Evolutionary conservation across 1,140 invertebrate genomes (phyloP), one percentile per base, ranked within the genome.

Genomic region (Microvelia longipes): DNA sequence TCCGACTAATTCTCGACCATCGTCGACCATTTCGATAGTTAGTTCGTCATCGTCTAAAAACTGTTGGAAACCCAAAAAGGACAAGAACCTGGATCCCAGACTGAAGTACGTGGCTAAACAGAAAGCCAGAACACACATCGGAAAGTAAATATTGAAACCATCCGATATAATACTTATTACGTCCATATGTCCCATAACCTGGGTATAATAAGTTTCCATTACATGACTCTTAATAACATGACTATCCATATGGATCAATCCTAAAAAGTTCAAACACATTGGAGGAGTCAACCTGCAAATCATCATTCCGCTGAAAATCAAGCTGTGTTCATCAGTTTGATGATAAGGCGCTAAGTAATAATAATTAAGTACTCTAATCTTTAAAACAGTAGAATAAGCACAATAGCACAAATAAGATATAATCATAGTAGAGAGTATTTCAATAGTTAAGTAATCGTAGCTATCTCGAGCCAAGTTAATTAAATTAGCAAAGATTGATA

Each of bases 101-200:
- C 90, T 92, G 78, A 98, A 96, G 83, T 96, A 98, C 0, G 95
- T 98, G 68, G 93, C 91, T 70, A 96, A 79, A 78, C 95, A 98
- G 74, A 99, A 88, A 69, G 93, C 83, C 60, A 98, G 84, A 78
- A 99, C 96, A 66, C 91, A 86, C 85, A 98, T 98, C 0, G 98
- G 98, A 80, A 99, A 98, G 79, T 99, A 99, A 61, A 99, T 91
- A 80, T 99, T 98, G 80, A 99, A 98, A 26, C 97, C 96, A 80
- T 98, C 91, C 1, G 95, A 94, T 71, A 99, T 93, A 69, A 99
- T 93, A 13, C 92, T 89, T 69, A 99, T 89, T 0, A 99, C 93
- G 82, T 99, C 96, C 94, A 99, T 95, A 77, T 98, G 96, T 26
- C 97, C 97, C 96, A 99, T 99, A 72, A 99, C 92, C 82, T 90